Base-by-base conservation (phyloP, 2,113 vertebrate genomes). In the Scomber japonicus region DNA sequence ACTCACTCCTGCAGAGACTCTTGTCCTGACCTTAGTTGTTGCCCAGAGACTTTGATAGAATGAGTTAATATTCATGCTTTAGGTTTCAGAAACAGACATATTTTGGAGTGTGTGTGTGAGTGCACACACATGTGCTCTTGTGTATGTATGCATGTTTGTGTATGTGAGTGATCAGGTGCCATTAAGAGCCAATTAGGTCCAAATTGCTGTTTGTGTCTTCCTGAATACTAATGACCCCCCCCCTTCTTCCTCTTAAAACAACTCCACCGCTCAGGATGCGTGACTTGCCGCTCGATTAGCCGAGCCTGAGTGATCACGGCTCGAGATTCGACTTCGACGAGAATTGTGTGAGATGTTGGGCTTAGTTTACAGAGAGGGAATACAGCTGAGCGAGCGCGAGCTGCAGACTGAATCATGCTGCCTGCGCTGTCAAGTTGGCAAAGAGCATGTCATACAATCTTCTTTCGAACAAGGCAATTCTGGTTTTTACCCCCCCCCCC, bases 111-210 rank as follows among this genome's bases (percentile, higher is more conserved):
- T 0, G 45, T 4, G 13, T 66, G 53, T 35, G 49, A 40, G 30
- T 56, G 59, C 60, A 51, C 13, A 9, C 11, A 15, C 6, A 2
- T 81, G 35, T 66, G 48, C 27, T 50, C 59, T 65, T 84, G 45
- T n/a, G n/a, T n/a, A n/a, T n/a, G n/a, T 21, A 21, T 21, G 21
- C 80, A 69, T 63, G 66, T 78, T 77, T 86, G 82, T 79, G 80
- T 82, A 76, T 87, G 59, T 82, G 59, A 82, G 80, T 66, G 85
- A 87, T 90, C 83, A 88, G 64, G 86, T 91, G 82, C 80, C 80
- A 93, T 94, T 93, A 88, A 84, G 81, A 89, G 51, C 81, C 82
- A 89, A 92, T 94, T 93, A 88, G 54, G 80, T 89, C 81, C 62
- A 89, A 92, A 93, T 91, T 78, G 77, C 75, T 78, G 81, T 89